Evolutionary conservation across 92 coral and sea anemone genomes (phyloP), one percentile per base, ranked within the genome.

Genomic region (Zoanthus sansibaricus): DNA sequence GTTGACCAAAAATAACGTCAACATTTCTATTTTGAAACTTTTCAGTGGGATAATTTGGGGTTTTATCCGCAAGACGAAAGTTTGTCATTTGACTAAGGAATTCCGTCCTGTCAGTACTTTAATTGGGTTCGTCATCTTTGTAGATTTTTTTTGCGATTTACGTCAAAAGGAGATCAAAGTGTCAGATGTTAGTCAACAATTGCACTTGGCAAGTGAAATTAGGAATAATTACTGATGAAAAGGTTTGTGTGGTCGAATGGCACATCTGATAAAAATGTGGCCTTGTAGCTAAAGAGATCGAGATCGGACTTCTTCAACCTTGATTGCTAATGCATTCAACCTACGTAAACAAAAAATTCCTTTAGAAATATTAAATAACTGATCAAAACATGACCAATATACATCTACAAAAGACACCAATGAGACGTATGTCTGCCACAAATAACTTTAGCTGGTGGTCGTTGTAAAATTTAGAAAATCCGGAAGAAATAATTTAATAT

Each of bases 111-210:
- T 80, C 58, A 80, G 47, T 45, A 49, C 37, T 30, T 66, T 80
- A 80, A 80, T 80, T 80, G 58, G 51, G 58, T 80, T 80, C 75
- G 85, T 47, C 85, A 42, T 64, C 70, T 31, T 44, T 13, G 67
- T 80, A 80, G 58, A 64, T 66, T 80, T 80, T 67, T 54, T 66
- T 30, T 80, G 20, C 42, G 25, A 47, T 80, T 80, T 80, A 51
- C 85, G 85, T 80, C 85, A 80, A 62, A 14, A 33, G 32, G 46
- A 80, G 74, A 80, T 80, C 83, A 80, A 80, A 9, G 74, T 80
- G 85, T 80, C 85, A 80, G 85, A 80, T 80, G 33, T 55, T 66
- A 71, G 85, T 64, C 85, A 80, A 80, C 75, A 80, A 59, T 46
- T 64, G 11, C 18, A 45, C 75, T 66, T 70, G 75, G 66, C 20